Evolutionary conservation across 2,888 invertebrate species (phyloP), one percentile per base, ranked within the genome.

Genomic region (Tineola bisselliella): DNA sequence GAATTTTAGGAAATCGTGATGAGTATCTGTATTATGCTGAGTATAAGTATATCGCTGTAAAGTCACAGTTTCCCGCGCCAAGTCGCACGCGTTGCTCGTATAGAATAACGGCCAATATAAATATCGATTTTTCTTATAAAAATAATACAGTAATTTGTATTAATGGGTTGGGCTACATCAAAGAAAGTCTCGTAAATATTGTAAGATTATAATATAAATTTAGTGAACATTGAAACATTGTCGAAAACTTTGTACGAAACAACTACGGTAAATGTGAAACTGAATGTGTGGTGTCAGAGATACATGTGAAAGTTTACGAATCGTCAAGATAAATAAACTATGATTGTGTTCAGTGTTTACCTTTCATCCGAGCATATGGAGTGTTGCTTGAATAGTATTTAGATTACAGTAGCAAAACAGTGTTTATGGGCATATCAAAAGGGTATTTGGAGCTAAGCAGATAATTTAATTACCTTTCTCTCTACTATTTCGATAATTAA

Each of bases 41-140:
- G 33, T 52, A 18, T 8, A 57, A 31, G 18, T 58, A 12, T n/a
- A 15, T 56, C 56, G 56, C 56, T 19, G 19, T 54, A n/a, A n/a
- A 54, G 58, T 58, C 58, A 58, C 58, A 58, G 58, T 58, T 68
- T 71, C 68, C 73, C 71, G 69, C 74, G 76, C 72, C 73, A 70
- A 70, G 71, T 67, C 77, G 75, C 75, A 69, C 75, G 78, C 83
- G 81, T 81, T 81, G 80, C 82, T 70, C 69, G 69, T 73, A 68
- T 70, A 71, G 33, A 58, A 72, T 78, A 68, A 69, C 78, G 76
- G 70, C 77, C 75, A 76, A 79, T 79, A 77, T 77, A 78, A 81
- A 79, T 83, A 84, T 80, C 75, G 75, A 78, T 78, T 48, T 48
- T 48, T 48, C 6, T 38, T 13, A 48, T 15, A 48, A 48, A 15